These are phyloP conservation scores for Micronisus gabar DNA, from an alignment of 2,113 vertebrate species.

Conservation along the genomic window DNA sequence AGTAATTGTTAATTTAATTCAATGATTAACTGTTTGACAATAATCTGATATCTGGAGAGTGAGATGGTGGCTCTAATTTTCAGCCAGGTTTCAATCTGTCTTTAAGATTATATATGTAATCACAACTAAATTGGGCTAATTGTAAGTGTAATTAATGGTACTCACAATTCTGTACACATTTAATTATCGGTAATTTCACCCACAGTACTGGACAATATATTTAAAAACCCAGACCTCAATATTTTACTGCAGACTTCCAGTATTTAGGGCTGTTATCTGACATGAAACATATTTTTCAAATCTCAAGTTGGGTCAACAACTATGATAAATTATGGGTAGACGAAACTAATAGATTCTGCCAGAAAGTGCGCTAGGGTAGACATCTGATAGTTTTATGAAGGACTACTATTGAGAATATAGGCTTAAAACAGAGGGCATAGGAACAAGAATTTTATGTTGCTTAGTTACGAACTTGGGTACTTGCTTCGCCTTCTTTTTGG, in stretches of 20 bases:
- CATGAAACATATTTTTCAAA: not conserved
- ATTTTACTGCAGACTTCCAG: not conserved
- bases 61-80: not conserved
- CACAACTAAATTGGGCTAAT: not conserved
- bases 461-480: not conserved
- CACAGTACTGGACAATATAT: not conserved
- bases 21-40: slow-evolving; percentile 22
- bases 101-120: not conserved
- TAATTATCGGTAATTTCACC: not conserved
- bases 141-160: slow-evolving; percentile 27
- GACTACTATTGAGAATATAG: not conserved
- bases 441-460: not conserved
- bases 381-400: not conserved
- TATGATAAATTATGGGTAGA: not conserved
- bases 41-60: slow-evolving; percentile 61
- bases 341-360: not conserved
- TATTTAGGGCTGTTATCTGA: not conserved
- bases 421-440: not conserved
- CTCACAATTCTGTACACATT: not conserved
- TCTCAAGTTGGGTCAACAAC: not conserved
- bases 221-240: not conserved
- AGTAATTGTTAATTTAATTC: not conserved
- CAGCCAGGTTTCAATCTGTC: not conserved
- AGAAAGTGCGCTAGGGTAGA: not conserved
- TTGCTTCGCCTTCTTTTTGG: not conserved